Base-by-base conservation (phyloP, 2,113 vertebrate genomes). In the Macroglossus sobrinus region DNA sequence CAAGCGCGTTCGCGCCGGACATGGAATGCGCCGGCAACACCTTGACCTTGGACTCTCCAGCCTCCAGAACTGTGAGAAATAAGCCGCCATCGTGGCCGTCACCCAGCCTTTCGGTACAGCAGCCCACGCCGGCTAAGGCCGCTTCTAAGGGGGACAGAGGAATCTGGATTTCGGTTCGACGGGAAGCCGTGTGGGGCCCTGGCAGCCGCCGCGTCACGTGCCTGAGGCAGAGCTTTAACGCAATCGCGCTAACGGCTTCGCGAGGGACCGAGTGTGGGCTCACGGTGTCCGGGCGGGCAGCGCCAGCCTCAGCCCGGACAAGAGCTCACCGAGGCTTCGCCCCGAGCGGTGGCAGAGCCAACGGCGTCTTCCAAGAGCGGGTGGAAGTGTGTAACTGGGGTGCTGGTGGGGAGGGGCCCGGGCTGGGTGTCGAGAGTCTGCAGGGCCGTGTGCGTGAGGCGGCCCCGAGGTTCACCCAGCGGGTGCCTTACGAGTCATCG, bases 341-440 rank as follows among this genome's bases (percentile, higher is more conserved):
- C 45, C 22, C 0, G 0, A 61, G 43, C 28, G 7, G 0, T 0
- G 3, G 40, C 21, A 18, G 53, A 53, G 38, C 57, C 2, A 22
- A 47, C 0, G 0, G 18, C 1, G 14, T 5, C 61, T 66, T 43
- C 55, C 19, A 11, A 10, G n/a, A 63, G 63, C 35, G 43, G 14
- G 33, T 21, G 38, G 63, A 47, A 43, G 15, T 0, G 4, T 24
- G 35, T 15, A 26, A 38, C 47, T 22, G 30, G 55, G 22, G 18
- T 38, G 66, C 35, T 14, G 45, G 43, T 13, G 28, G 33, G 16
- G 5, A 3, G 8, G 61, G 35, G 53, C 40, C 40, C 0, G n/a
- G 35, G 6, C 7, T 5, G 5, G 33, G 4, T 4, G 12, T 2
- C 22, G 50, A 24, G 28, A 10, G 33, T 13, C 5, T 19, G 4